These are phyloP conservation scores for Crematogaster levior DNA, from an alignment of 2,888 invertebrate genomes.

Conservation along the genomic window DNA sequence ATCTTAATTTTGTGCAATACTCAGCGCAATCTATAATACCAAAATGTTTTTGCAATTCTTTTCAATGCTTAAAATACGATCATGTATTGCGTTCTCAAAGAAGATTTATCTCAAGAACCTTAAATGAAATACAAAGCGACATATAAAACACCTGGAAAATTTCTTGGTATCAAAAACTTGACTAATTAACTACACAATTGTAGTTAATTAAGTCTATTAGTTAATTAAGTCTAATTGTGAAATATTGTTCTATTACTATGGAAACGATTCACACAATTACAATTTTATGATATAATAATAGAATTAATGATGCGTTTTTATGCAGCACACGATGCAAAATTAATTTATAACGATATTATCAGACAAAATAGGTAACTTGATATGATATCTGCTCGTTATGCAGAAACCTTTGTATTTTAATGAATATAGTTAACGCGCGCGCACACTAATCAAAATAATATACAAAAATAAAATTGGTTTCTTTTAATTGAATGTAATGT, in stretches of 20 bases:
- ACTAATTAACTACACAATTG: slow-evolving; percentile 10
- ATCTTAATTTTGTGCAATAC: not conserved
- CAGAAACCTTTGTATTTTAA: slow-evolving; percentile 53
- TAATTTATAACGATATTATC: slow-evolving; percentile 47
- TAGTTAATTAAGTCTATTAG: not conserved
- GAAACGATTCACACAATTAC: not conserved
- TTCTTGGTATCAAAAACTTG: not conserved
- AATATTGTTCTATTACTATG: not conserved
- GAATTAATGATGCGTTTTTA: slow-evolving; percentile 42
- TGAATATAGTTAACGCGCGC: slow-evolving; percentile 23
- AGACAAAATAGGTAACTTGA: slow-evolving; percentile 48
- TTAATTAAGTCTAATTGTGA: slow-evolving; percentile 2
- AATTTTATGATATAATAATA: slow-evolving; percentile 12
- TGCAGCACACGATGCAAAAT: slow-evolving; percentile 17
- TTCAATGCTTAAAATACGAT: not conserved
- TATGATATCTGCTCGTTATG: slow-evolving; percentile 52
- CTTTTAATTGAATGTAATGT: slow-evolving; percentile 25
- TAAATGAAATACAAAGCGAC: not conserved
- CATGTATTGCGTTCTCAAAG: not conserved
- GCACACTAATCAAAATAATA: slow-evolving; percentile 23
- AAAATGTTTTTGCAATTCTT: not conserved
- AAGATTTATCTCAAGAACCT: not conserved
- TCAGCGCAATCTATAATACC: not conserved
- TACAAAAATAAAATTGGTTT: slow-evolving; percentile 38
- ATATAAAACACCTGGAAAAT: not conserved